A percentile compares a stretch with the other conserved stretches of the same genome.
Conservation (phyloP, 2,113 vertebrate genomes). For the Actinemys pallida region DNA sequence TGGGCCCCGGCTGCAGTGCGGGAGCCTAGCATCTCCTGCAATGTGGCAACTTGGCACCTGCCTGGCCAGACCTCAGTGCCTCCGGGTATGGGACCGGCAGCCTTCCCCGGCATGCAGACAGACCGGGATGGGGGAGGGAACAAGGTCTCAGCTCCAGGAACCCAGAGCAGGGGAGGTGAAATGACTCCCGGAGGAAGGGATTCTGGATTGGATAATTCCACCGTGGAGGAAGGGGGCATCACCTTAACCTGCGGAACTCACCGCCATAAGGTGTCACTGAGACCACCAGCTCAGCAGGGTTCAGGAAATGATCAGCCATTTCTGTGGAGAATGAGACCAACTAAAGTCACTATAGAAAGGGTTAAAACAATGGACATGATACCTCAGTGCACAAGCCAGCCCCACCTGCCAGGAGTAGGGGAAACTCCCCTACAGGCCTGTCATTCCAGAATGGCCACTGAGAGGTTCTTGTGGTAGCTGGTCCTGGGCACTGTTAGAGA, state of each 20-base stretch:
- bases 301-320: not conserved
- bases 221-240: not conserved
- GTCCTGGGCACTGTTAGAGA: not conserved
- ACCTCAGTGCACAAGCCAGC: fast-evolving
- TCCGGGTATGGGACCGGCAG: no score
- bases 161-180: fast-evolving
- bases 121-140: not conserved
- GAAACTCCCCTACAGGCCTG: not conserved
- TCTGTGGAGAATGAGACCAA: not conserved
- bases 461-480: not conserved
- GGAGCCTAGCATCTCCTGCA: no score
- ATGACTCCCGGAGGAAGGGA: not conserved
- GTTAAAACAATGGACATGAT: no score
- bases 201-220: not conserved
- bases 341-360: not conserved
- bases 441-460: not conserved
- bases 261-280: not conserved
- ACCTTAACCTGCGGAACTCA: not conserved
- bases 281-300: not conserved
- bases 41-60: not conserved
- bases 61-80: not conserved
- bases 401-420: not conserved
- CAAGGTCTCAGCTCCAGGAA: not conserved
- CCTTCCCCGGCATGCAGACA: not conserved
- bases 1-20: not conserved